Percentiles rank a stretch among this genome's conserved stretches.
Evolutionary conservation across 2,113 vertebrate species (phyloP).

Genomic region (Chamaea fasciata): DNA sequence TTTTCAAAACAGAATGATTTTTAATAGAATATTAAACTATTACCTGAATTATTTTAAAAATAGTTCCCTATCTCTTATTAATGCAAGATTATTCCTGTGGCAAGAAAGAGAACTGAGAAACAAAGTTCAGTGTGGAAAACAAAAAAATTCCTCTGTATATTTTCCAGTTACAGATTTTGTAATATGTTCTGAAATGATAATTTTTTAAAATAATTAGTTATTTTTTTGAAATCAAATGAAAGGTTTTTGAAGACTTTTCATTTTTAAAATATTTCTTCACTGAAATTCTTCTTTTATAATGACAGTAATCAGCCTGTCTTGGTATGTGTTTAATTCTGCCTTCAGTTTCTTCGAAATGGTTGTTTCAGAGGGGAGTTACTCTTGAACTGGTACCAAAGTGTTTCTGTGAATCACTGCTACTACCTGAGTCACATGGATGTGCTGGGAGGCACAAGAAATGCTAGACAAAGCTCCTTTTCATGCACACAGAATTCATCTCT

Average conservation of each 20-base stretch:
- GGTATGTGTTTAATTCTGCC: not conserved
- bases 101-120: not conserved
- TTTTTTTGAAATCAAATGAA: not conserved
- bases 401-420: not conserved
- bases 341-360: not conserved
- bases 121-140: not conserved
- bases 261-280: not conserved
- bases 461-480: not conserved
- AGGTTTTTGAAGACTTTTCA: rapidly evolving
- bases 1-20: not conserved
- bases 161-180: not conserved
- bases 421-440: not conserved
- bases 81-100: not conserved
- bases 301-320: not conserved
- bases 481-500: not conserved
- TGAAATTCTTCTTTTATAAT: not conserved
- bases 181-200: not conserved
- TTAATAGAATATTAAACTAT: not conserved
- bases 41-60: not conserved
- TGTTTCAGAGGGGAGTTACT: not conserved
- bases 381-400: not conserved
- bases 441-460: not conserved
- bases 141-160: not conserved
- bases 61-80: not conserved
- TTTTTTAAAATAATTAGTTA: not conserved